These are phyloP conservation scores for Novumbra hubbsi DNA, from an alignment of 2,797 vertebrate genomes.

Conservation along the genomic window DNA sequence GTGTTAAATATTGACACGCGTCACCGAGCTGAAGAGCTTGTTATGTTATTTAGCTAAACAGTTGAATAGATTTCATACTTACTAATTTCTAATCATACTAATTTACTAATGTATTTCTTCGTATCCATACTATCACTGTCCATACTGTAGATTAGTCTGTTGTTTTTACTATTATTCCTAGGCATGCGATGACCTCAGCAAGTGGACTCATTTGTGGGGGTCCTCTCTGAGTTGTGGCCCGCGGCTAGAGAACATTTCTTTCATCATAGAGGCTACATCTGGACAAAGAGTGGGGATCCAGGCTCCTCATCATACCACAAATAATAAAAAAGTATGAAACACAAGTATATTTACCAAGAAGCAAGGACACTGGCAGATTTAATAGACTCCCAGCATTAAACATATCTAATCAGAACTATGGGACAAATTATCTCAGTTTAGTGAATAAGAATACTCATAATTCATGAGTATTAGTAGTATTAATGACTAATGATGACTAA, in stretches of 20 bases:
- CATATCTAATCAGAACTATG: background rate
- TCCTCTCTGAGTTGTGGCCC: slow-evolving; percentile 70
- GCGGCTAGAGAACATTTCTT: slow-evolving; percentile 80
- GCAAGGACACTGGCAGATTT: background rate
- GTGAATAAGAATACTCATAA: background rate
- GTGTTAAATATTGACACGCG: too few species aligned
- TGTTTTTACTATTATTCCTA: slow-evolving; percentile 58
- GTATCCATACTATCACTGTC: background rate
- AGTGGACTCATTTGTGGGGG: slow-evolving; percentile 81
- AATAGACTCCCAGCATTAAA: background rate
- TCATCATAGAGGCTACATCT: slow-evolving; percentile 86
- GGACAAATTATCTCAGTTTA: background rate
- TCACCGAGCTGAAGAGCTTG: too few species aligned
- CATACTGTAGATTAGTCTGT: slow-evolving; percentile 9
- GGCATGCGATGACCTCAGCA: slow-evolving; percentile 86
- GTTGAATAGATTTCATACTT: background rate
- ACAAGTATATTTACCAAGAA: background rate
- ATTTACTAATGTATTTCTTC: slow-evolving; percentile 3
- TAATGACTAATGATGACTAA: too few species aligned
- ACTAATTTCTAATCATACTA: slow-evolving; percentile 20
- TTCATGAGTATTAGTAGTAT: too few species aligned
- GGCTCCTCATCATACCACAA: slow-evolving; percentile 26
- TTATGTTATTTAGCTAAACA: too few species aligned
- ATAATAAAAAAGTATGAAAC: slow-evolving; percentile 76
- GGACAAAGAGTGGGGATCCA: slow-evolving; percentile 54